Base-by-base conservation (phyloP, 2,888 invertebrate genomes). In the Drosophila pegasa region DNA sequence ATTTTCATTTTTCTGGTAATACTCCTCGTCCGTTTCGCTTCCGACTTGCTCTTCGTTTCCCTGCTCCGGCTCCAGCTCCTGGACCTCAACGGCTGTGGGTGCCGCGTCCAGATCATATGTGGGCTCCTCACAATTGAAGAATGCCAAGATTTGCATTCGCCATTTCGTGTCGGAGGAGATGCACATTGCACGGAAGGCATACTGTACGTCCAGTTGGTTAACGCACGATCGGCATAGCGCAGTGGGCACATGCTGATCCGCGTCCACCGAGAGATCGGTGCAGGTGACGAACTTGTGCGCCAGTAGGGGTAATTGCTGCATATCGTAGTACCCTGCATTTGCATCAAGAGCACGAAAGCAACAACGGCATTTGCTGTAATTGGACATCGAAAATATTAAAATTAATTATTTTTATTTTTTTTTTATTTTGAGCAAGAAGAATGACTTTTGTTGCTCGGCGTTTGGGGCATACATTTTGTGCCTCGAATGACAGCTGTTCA, bases 201-300 rank as follows among this genome's bases (percentile, higher is more conserved):
- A 76, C 2, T 75, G 16, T 18, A 45, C 14, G 3, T 78, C 61
- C 27, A 76, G 37, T 18, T 65, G 64, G 7, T 54, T 50, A 12
- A 27, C 47, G 41, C 75, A 76, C 3, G 1, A 2, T 27, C 47
- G 75, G 37, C 76, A 76, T 1, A 76, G 33, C 37, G 55, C 47
- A 20, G 43, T 77, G 2, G 80, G 80, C 27, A 79, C 2, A 3
- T 38, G 41, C 9, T 70, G 52, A 8, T 82, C 75, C 14, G 41
- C 62, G 3, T 33, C 12, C 5, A 84, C 62, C 0, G 54, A 22
- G 22, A 85, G 31, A 5, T 78, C 71, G 0, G 86, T 84, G 61
- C 88, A 89, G 0, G 57, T 25, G 10, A 57, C 62, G n/a, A 89
- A 72, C 54, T 89, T 89, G 20, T 80, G 65, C 4, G 69, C 76